Evolutionary conservation across 64 coral and sea anemone genomes (phyloP).

Genomic region (Trachythela sp.): DNA sequence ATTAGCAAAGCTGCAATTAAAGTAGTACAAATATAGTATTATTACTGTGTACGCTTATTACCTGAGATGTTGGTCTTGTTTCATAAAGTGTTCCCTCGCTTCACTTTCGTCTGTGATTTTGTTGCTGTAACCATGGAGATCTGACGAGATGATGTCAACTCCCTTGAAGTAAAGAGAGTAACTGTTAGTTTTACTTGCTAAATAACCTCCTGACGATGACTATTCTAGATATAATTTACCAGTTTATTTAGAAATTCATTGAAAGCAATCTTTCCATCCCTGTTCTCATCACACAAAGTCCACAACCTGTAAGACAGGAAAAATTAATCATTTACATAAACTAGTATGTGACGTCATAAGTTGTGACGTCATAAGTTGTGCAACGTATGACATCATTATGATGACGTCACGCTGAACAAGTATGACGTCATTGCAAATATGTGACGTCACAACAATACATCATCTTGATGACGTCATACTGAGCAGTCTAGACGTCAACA

Average conservation of each 20-base stretch:
- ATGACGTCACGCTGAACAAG: no score
- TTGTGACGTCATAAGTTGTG: no score
- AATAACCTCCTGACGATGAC: neutral
- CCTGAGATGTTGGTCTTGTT: constrained; percentile 65
- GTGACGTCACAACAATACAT: neutral
- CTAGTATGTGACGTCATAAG: neutral
- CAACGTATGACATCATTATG: no score
- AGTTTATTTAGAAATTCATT: constrained; percentile 86
- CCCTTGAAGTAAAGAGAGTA: constrained; percentile 49
- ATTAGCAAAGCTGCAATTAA: neutral
- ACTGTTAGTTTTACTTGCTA: neutral
- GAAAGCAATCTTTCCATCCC: constrained; percentile 68
- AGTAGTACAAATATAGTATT: no score
- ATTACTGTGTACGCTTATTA: constrained; percentile 2
- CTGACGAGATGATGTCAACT: constrained; percentile 80
- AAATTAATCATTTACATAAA: neutral
- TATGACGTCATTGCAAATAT: no score
- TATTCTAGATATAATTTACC: no score
- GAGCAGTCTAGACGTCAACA: no score
- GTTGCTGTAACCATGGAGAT: constrained; percentile 79
- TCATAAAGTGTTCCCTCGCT: constrained; percentile 88
- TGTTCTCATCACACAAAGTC: constrained; percentile 77
- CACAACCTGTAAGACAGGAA: constrained; percentile 55
- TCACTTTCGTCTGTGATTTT: constrained; percentile 84
- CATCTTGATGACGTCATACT: neutral